Conservation (phyloP, 2,113 vertebrate species). For the Pteruthius melanotis region DNA sequence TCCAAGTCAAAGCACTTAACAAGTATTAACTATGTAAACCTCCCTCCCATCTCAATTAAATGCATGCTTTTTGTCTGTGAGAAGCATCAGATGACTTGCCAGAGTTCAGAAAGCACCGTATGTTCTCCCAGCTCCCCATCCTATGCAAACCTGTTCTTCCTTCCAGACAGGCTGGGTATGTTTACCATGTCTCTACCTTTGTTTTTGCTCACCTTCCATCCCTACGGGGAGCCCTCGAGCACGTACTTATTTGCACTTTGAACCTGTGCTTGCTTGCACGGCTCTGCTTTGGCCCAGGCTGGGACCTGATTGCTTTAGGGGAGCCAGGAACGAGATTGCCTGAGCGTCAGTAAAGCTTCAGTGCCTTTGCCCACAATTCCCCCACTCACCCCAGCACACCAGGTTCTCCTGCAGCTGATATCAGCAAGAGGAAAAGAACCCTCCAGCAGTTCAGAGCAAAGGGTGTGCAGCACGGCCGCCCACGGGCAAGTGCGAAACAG, state of each 20-base stretch:
- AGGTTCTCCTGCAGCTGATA: neutral
- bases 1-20: neutral
- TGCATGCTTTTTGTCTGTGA: neutral
- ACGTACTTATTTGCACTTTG: constrained; percentile 58
- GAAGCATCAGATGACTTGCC: neutral
- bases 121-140: constrained; percentile 3
- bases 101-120: neutral
- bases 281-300: constrained; percentile 6
- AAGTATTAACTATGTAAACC: neutral
- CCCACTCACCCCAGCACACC: neutral
- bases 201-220: constrained; percentile 41
- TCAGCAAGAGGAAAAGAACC: neutral
- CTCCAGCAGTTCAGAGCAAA: neutral
- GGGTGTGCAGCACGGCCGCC: neutral
- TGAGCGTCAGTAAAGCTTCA: neutral
- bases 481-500: neutral
- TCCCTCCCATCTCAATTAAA: neutral
- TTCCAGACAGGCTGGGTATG: constrained; percentile 49
- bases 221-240: constrained; percentile 56
- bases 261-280: constrained; percentile 23
- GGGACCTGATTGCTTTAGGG: constrained; percentile 32
- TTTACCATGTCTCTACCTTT: constrained; percentile 50
- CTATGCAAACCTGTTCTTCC: constrained; percentile 45
- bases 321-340: neutral
- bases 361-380: neutral